These are phyloP conservation scores for Gymnothorax reevesii DNA, from an alignment of 2,797 vertebrate genomes.

Conservation along the genomic window DNA sequence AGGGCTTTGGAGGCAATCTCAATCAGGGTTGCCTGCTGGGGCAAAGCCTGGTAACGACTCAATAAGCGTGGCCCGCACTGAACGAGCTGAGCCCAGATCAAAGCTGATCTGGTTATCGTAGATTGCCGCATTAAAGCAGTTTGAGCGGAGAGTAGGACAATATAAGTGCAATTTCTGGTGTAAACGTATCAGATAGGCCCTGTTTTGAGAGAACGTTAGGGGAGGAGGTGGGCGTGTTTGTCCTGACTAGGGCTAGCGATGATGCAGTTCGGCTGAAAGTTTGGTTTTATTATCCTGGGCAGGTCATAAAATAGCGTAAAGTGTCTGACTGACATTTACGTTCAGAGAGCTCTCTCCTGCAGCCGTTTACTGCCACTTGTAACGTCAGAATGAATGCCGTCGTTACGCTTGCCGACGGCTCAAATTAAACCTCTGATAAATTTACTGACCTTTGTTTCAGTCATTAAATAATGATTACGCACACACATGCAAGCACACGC, in stretches of 20 bases:
- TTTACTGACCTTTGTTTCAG: not conserved
- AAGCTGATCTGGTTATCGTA: not conserved
- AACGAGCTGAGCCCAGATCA: not conserved
- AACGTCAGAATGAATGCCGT: not conserved
- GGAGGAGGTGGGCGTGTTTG: not conserved
- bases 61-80: not conserved
- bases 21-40: not conserved
- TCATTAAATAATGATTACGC: not conserved
- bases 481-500: no score
- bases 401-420: not conserved
- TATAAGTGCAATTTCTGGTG: not conserved
- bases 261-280: not conserved
- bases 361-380: not conserved
- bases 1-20: not conserved
- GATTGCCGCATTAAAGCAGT: not conserved
- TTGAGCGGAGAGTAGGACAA: not conserved
- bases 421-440: not conserved
- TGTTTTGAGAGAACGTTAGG: not conserved
- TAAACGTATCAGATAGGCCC: slow-evolving; percentile 18
- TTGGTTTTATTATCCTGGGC: not conserved
- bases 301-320: not conserved
- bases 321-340: not conserved
- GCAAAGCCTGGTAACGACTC: not conserved
- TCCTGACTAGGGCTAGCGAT: not conserved
- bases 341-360: not conserved